Percentiles rank a stretch among this genome's conserved stretches.
phyloP scores from a whole-genome alignment of 2,888 invertebrate species.

The Drosophila rellima region DNA sequence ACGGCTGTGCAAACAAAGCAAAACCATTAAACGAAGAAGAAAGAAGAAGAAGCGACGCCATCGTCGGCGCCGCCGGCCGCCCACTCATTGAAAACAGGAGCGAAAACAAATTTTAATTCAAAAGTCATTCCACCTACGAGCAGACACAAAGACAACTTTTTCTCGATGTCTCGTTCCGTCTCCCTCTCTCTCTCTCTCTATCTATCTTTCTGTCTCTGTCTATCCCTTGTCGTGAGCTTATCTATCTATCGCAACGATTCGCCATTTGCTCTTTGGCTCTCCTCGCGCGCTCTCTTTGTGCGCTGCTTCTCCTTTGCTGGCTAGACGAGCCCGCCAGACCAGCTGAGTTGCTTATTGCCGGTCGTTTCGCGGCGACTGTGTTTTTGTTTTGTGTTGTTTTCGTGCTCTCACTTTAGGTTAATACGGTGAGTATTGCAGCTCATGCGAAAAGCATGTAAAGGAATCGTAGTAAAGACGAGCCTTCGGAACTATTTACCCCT shows the following conservation, averaged over 20 bases:
- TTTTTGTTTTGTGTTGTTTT: conserved; percentile 26
- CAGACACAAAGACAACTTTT: conserved; percentile 40
- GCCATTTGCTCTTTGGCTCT: conserved; percentile 19
- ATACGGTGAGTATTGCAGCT: background rate
- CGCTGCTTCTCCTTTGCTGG: conserved; percentile 8
- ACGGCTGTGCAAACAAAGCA: conserved; percentile 40
- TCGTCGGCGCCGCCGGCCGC: conserved; percentile 6
- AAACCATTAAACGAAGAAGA: conserved; percentile 15
- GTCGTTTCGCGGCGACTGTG: conserved; percentile 25
- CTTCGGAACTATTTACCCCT: too few relatives aligned
- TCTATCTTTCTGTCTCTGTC: background rate
- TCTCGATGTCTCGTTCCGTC: conserved; percentile 1
- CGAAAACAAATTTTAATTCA: conserved; percentile 18
- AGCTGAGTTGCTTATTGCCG: conserved; percentile 51
- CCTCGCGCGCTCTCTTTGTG: conserved; percentile 40
- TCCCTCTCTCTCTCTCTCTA: conserved; percentile 3
- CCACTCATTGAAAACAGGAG: conserved; percentile 11
- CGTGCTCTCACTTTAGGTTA: conserved; percentile 25
- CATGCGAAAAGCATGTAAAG: background rate
- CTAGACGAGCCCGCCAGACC: conserved; percentile 60
- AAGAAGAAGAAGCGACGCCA: conserved; percentile 6
- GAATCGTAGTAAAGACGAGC: background rate
- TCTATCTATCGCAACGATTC: conserved; percentile 2
- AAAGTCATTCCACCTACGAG: conserved; percentile 53
- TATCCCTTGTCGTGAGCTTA: background rate